These are phyloP conservation scores for Branchipolynoe longqiensis DNA, from an alignment of 2,888 invertebrate species.

Conservation along the genomic window DNA sequence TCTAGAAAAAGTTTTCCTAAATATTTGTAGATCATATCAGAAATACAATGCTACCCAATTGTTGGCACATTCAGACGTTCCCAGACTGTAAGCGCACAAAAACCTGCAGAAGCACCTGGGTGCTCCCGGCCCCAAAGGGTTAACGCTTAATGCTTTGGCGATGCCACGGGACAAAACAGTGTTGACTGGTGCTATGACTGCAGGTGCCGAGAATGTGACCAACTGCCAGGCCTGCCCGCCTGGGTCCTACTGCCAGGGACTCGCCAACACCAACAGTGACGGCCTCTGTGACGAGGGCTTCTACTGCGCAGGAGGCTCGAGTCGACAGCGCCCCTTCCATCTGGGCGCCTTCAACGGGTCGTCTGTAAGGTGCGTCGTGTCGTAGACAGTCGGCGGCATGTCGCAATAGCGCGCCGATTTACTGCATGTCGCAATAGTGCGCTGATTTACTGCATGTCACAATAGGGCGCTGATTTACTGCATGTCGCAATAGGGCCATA, in stretches of 20 bases:
- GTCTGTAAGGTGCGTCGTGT: no score
- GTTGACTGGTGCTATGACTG: not conserved
- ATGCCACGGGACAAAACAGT: not conserved
- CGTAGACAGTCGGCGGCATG: not conserved
- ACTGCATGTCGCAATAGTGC: not conserved
- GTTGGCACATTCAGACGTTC: no score
- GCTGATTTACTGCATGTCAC: not conserved
- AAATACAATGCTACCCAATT: no score
- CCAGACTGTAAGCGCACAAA: no score
- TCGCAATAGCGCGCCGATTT: not conserved
- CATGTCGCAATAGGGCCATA: no score
- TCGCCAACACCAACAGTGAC: conserved; percentile 74
- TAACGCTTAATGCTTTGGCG: not conserved
- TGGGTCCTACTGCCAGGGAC: conserved; percentile 78
- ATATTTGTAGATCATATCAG: no score
- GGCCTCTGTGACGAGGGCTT: conserved; percentile 78
- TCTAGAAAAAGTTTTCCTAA: no score
- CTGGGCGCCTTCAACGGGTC: conserved; percentile 73
- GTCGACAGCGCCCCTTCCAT: conserved; percentile 74
- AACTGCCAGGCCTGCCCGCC: conserved; percentile 77
- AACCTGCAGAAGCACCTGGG: no score
- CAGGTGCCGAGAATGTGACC: conserved; percentile 73
- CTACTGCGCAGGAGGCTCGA: conserved; percentile 77
- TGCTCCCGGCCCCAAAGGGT: no score
- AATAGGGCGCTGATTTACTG: not conserved